A percentile compares a stretch with the other conserved stretches of the same genome.
These are phyloP conservation scores for Campodea augens DNA, from an alignment of 1,140 invertebrate species.

Conservation along the genomic window DNA sequence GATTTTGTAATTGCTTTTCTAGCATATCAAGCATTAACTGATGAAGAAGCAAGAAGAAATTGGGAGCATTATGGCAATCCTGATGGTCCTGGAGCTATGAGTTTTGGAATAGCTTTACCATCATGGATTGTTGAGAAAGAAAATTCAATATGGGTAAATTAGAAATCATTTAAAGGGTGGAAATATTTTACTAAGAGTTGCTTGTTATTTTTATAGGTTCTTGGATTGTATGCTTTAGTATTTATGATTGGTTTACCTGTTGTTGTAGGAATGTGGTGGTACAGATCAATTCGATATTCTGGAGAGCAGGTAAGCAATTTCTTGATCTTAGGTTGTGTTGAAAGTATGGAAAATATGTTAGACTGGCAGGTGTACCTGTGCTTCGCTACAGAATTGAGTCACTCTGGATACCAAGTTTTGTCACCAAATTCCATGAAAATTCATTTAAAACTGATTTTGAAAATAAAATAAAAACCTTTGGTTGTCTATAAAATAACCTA, in stretches of 20 bases:
- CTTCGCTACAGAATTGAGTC: too few relatives aligned
- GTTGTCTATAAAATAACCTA: too few relatives aligned
- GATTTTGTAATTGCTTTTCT: conserved; percentile 15
- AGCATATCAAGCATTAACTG: conserved; percentile 66
- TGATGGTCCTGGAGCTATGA: conserved; percentile 95
- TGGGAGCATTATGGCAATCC: conserved; percentile 99
- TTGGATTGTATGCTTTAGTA: conserved; percentile 85
- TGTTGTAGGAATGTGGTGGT: conserved; percentile 96
- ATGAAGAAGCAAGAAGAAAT: conserved; percentile 90
- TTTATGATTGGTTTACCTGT: conserved; percentile 95
- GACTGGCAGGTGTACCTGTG: too few relatives aligned
- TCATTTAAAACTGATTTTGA: too few relatives aligned
- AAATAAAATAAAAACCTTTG: too few relatives aligned
- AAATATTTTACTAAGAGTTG: conserved; percentile 4
- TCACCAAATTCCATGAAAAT: too few relatives aligned
- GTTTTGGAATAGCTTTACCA: conserved; percentile 96
- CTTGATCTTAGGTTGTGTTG: too few relatives aligned
- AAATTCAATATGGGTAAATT: conserved; percentile 81
- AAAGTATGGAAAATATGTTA: too few relatives aligned
- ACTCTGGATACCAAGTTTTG: too few relatives aligned
- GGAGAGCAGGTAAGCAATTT: conserved; percentile 56
- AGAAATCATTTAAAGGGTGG: not conserved
- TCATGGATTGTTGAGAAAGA: conserved; percentile 99
- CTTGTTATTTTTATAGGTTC: conserved; percentile 29
- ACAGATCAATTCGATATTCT: conserved; percentile 87